Evolutionary conservation across 2,888 invertebrate genomes (phyloP).

Genomic region (Oscheius myriophilus): DNA sequence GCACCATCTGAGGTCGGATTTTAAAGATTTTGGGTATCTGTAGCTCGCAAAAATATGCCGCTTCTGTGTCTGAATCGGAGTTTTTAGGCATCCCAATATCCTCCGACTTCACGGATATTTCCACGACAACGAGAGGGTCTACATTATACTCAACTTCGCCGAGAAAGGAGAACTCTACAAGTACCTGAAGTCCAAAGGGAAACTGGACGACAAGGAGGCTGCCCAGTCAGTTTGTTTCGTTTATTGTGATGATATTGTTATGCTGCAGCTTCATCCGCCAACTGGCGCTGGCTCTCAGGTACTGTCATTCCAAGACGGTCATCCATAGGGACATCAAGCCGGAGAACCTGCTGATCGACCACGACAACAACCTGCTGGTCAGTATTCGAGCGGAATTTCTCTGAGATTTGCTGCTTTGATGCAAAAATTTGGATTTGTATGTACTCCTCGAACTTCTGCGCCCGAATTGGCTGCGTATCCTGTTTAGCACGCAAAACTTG

Average conservation of each 20-base stretch:
- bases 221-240: conserved; percentile 41
- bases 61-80: too few species aligned
- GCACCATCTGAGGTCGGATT: conserved; percentile 71
- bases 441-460: too few species aligned
- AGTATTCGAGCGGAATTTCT: too few species aligned
- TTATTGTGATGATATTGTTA: background rate
- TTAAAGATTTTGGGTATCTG: background rate
- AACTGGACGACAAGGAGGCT: conserved; percentile 46
- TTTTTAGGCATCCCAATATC: conserved; percentile 88
- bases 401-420: too few species aligned
- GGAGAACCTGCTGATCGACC: conserved; percentile 69
- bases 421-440: too few species aligned
- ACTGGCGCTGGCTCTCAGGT: conserved; percentile 66
- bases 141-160: conserved; percentile 93
- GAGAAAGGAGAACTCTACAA: conserved; percentile 81
- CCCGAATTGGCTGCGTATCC: too few species aligned
- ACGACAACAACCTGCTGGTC: conserved; percentile 64
- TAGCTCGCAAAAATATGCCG: conserved; percentile 3
- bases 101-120: conserved; percentile 93
- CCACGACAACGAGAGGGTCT: conserved; percentile 89
- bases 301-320: conserved; percentile 68
- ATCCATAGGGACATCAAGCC: conserved; percentile 70
- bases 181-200: conserved; percentile 75
- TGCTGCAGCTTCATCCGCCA: conserved; percentile 62
- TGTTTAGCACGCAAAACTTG: too few species aligned